Conservation (phyloP, 2,797 vertebrate species). For the Numenius phaeopus region DNA sequence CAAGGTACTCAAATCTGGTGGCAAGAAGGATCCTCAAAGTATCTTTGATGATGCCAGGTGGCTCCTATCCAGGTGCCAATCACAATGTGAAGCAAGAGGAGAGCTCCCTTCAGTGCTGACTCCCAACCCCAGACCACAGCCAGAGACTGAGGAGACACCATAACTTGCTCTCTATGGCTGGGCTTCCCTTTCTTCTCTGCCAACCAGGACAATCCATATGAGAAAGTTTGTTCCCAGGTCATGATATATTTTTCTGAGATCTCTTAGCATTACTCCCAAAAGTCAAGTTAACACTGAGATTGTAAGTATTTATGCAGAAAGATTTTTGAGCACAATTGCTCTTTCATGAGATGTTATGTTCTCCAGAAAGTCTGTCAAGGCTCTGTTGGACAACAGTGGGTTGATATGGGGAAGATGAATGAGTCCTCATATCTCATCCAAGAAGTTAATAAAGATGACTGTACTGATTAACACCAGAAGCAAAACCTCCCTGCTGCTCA, state of each 20-base stretch:
- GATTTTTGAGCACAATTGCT: neutral
- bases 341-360: neutral
- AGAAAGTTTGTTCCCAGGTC: neutral
- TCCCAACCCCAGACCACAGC: neutral
- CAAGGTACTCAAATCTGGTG: neutral
- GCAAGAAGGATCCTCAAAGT: neutral
- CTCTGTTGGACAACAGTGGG: neutral
- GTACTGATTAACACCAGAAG: neutral
- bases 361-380: constrained; percentile 12
- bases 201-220: neutral
- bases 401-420: neutral
- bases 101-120: neutral
- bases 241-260: neutral
- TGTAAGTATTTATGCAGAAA: neutral
- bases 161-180: neutral
- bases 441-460: neutral
- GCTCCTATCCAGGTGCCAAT: neutral
- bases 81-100: fast-evolving
- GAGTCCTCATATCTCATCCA: neutral
- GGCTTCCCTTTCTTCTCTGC: neutral
- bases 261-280: neutral
- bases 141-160: neutral
- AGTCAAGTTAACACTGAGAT: neutral
- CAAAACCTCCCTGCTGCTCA: neutral
- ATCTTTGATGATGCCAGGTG: neutral